A percentile compares a stretch with the other conserved stretches of the same genome.
These are phyloP conservation scores for Eupelmus urozonus DNA, from an alignment of 2,888 invertebrate species.

Conservation along the genomic window DNA sequence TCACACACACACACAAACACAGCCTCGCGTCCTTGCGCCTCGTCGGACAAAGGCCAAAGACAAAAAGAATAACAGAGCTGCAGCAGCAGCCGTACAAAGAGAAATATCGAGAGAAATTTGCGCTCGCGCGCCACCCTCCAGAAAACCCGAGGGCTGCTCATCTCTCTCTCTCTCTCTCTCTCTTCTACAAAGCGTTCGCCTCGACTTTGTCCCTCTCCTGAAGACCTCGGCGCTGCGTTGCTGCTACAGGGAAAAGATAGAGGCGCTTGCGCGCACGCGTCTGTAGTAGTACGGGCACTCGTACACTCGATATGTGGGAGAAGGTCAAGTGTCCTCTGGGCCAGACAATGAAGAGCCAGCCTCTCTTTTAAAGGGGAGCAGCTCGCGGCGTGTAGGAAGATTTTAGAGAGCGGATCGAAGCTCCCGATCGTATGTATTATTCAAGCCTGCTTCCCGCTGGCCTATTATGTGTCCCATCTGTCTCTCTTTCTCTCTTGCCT, in stretches of 20 bases:
- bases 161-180: no score
- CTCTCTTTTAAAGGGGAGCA: constrained; percentile 61
- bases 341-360: constrained; percentile 75
- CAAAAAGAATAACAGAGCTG: constrained; percentile 17
- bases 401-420: neutral
- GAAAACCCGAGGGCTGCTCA: no score
- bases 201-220: constrained; percentile 10
- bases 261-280: neutral
- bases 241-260: neutral
- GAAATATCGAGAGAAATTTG: constrained; percentile 26
- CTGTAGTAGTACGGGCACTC: no score
- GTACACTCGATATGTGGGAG: constrained; percentile 69
- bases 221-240: neutral
- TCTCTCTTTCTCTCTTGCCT: neutral
- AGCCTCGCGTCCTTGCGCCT: constrained; percentile 3
- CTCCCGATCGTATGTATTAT: constrained; percentile 13
- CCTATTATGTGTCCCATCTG: neutral
- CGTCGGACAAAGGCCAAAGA: constrained; percentile 13
- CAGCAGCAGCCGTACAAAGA: neutral
- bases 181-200: constrained; percentile 2
- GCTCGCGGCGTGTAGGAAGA: neutral
- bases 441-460: neutral
- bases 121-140: no score
- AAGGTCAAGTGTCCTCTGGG: constrained; percentile 75
- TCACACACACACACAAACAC: neutral